Base-by-base conservation (phyloP, 1,140 invertebrate species). In the Diorhabda sublineata region DNA sequence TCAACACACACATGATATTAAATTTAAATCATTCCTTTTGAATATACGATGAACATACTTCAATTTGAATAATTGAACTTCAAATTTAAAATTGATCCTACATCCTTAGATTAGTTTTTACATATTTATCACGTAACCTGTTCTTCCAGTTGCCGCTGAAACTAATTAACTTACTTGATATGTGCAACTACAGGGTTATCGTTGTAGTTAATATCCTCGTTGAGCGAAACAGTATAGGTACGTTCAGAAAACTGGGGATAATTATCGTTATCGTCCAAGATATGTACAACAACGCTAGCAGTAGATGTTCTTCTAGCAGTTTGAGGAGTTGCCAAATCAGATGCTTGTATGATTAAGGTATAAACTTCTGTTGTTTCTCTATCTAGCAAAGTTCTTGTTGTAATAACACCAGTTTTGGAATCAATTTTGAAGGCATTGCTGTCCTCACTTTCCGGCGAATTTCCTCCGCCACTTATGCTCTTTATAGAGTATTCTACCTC, bases 261-360 rank as follows among this genome's bases (percentile, higher is more conserved):
- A 80, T 98, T 98, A 83, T 99, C 97, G 81, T 99, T 99, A 76
- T 97, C 95, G 78, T 98, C 97, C 4, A 92, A 78, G 0, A 98
- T 86, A 58, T 88, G 90, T 0, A 98, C 89, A 61, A 93, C 85
- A 3, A 98, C 86, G 58, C 90, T 94, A 0, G 95, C 90, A 65
- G 90, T 91, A 7, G 94, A 89, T 4, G 91, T 91, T 75, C 88
- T 87, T 70, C 93, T 84, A 44, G 87, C 85, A 45, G 87, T 84
- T 3, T 88, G 84, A 0, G 90, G 88, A 3, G 87, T 89, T 0
- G 94, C 93, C 76, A 91, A 87, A 80, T 98, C 96, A 1, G 88
- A 89, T 0, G 95, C 96, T 68, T 89, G 88, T 2, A 97, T 87
- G 4, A 94, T 86, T 0, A 99, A 82, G 2, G 92, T 92, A 77